Evolutionary conservation across 2,888 invertebrate species (phyloP).

Genomic region (Lithosia quadra): DNA sequence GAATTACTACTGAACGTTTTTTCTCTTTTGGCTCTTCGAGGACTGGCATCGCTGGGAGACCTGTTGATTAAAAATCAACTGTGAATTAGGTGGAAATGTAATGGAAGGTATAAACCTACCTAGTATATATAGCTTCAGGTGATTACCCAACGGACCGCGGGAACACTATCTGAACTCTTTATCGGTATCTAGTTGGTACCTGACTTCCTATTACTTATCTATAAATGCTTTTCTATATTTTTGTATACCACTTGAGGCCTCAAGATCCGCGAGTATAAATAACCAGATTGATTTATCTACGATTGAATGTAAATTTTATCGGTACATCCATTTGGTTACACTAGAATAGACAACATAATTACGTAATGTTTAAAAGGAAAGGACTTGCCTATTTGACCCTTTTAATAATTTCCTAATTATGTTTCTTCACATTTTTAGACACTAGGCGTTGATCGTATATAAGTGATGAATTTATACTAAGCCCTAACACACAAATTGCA

Average conservation of each 20-base stretch:
- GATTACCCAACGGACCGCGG: no score
- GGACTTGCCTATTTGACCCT: no score
- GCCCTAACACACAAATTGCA: no score
- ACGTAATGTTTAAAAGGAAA: no score
- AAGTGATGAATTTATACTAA: no score
- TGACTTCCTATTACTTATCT: background rate
- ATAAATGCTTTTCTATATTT: background rate
- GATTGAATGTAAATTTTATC: background rate
- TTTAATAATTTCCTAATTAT: no score
- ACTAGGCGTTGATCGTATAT: no score
- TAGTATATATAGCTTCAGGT: no score
- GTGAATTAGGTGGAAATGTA: no score
- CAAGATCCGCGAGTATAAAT: background rate
- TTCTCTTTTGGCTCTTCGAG: constrained; percentile 87
- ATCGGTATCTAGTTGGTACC: background rate
- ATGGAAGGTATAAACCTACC: no score
- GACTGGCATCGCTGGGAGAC: constrained; percentile 88
- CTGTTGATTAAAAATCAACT: constrained; percentile 54
- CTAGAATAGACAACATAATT: background rate
- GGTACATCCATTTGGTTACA: background rate
- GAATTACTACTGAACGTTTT: constrained; percentile 80
- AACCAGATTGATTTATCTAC: background rate
- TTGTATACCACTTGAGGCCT: background rate
- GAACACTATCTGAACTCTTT: no score
- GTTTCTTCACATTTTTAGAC: no score